A percentile compares a stretch with the other conserved stretches of the same genome.
Evolutionary conservation across 1,140 invertebrate species (phyloP).

Genomic region (Rhynchophorus ferrugineus): DNA sequence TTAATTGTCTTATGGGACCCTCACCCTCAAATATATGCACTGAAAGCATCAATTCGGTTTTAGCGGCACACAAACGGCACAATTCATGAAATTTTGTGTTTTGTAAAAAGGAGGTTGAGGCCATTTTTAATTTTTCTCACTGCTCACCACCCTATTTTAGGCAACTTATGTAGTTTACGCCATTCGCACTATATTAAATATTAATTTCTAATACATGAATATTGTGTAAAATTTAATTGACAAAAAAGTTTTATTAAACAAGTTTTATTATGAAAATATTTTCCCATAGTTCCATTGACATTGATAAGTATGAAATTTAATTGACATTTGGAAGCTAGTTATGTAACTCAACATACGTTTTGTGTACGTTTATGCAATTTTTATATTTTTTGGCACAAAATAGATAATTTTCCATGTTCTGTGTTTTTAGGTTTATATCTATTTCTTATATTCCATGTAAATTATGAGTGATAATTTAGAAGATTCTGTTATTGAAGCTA

Average conservation of each 20-base stretch:
- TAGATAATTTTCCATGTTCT: neutral
- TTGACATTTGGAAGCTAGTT: neutral
- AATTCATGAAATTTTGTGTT: constrained; percentile 39
- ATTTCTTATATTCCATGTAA: neutral
- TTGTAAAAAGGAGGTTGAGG: constrained; percentile 22
- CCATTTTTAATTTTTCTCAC: constrained; percentile 27
- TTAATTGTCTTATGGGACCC: constrained; percentile 48
- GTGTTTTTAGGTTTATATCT: neutral
- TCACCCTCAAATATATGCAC: constrained; percentile 52
- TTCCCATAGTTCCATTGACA: neutral
- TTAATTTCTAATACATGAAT: neutral
- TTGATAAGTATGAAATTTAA: neutral
- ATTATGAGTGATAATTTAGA: neutral
- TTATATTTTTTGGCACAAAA: too few species aligned
- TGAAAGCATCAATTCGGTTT: constrained; percentile 48
- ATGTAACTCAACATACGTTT: neutral
- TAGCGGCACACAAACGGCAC: constrained; percentile 51
- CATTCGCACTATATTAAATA: neutral
- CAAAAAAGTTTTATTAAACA: neutral
- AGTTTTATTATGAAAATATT: neutral
- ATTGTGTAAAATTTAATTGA: neutral
- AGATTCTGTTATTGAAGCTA: neutral
- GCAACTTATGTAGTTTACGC: neutral
- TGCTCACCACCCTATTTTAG: neutral
- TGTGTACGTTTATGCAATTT: too few species aligned